Base-by-base conservation (phyloP, 2,888 invertebrate species). In the Mythimna albipuncta region DNA sequence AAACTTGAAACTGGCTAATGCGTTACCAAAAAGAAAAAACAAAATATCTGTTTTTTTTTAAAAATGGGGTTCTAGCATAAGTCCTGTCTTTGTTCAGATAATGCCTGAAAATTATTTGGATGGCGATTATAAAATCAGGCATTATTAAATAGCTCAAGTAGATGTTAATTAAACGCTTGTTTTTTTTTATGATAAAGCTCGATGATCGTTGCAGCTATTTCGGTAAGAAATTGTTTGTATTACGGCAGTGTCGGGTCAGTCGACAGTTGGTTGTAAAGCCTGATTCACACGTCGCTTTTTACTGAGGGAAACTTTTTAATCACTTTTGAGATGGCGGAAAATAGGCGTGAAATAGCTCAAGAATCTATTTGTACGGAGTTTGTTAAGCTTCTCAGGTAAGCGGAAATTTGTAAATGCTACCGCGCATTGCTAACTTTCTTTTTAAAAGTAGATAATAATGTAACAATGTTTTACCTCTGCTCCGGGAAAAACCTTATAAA, bases 131-230 rank as follows among this genome's bases (percentile, higher is more conserved):
- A 54, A 64, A 64, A 52, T 50, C 16, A 35, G 6, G 13, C 13
- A 13, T 6, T 69, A 74, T 73, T 67, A 73, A 47, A 78, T 81
- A 88, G 89, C 88, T 90, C 87, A 90, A 90, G 82, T 90, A 88
- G 85, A 79, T 85, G 73, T 83, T 74, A 79, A 75, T 65, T 72
- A 69, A 69, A 78, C 35, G 75, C 73, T 79, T 76, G 69, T 74
- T 64, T 75, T 71, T 26, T 69, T 69, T 52, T 59, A 58, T 69
- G 21, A 50, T 69, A 65, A 82, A 65, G 77, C 88, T 90, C 89
- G 87, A 88, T 80, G 81, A 87, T 92, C 94, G 95, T 95, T 94
- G 91, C 95, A 93, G 91, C 94, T 93, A 92, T 95, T 95, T 95
- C 93, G 85, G 74, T 81, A 87, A 77, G 95, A 95, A 95, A 95